phyloP scores from a whole-genome alignment of 2,113 vertebrate species.

The Toxotes jaculatrix region DNA sequence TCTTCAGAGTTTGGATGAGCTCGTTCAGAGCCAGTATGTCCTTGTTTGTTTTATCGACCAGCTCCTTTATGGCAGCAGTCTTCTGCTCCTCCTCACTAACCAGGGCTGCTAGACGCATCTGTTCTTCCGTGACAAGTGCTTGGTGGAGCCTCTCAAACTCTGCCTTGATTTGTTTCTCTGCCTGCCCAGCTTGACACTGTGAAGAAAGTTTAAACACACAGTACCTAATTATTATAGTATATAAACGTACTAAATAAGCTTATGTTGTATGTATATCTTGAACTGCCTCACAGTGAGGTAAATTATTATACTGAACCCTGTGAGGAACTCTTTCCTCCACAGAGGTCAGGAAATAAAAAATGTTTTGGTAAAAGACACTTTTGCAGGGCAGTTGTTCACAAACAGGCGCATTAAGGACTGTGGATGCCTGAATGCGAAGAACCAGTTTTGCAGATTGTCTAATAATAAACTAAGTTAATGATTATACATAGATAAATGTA shows the following conservation, averaged over 20 bases:
- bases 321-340: background rate
- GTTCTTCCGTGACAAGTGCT: conserved; percentile 68
- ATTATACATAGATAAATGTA: background rate
- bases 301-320: no score
- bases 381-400: background rate
- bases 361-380: background rate
- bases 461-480: background rate
- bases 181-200: conserved; percentile 77
- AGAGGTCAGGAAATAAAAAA: no score
- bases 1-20: conserved; percentile 71
- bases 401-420: no score
- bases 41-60: conserved; percentile 38
- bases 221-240: background rate
- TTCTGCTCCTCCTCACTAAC: conserved; percentile 75
- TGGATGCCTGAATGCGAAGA: background rate
- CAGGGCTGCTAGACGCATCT: conserved; percentile 65
- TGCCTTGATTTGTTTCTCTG: conserved; percentile 74
- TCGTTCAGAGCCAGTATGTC: conserved; percentile 58
- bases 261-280: background rate
- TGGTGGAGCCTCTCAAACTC: conserved; percentile 79
- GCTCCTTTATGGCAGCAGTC: conserved; percentile 35
- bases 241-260: background rate
- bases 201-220: background rate
- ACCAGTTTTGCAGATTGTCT: background rate
- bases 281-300: background rate